Evolutionary conservation across 2,797 vertebrate species (phyloP).

Genomic region (Catostomus latipinnis): DNA sequence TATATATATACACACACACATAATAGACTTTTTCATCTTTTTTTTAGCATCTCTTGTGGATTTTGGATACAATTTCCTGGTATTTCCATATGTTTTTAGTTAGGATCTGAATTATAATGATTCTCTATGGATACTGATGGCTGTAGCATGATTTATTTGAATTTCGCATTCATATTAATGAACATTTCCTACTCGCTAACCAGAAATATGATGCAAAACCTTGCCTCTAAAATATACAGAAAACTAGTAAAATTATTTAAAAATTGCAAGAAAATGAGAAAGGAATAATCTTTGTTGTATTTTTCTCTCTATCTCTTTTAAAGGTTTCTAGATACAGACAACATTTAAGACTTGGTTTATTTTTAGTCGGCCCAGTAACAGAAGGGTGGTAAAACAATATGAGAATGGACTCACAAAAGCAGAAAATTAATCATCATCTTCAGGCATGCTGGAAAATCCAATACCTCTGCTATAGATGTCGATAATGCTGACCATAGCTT

Average conservation of each 20-base stretch:
- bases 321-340: conserved; percentile 38
- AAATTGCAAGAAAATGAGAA: background rate
- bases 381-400: conserved; percentile 62
- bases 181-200: background rate
- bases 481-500: conserved; percentile 73
- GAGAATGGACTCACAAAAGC: conserved; percentile 57
- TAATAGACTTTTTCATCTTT: too few species aligned
- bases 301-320: background rate
- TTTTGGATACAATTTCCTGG: too few species aligned
- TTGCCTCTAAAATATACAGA: conserved; percentile 2
- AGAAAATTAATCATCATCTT: conserved; percentile 63
- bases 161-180: background rate
- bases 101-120: too few species aligned
- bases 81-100: too few species aligned
- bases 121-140: too few species aligned
- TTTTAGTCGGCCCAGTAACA: conserved; percentile 25
- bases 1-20: too few species aligned
- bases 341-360: conserved; percentile 27
- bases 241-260: background rate
- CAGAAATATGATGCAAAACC: background rate
- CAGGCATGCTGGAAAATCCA: conserved; percentile 76
- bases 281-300: background rate
- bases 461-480: conserved; percentile 72
- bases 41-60: too few species aligned
- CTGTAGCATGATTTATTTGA: too few species aligned